Conservation (phyloP, 2,888 invertebrate genomes). For the Acleris holmiana region DNA sequence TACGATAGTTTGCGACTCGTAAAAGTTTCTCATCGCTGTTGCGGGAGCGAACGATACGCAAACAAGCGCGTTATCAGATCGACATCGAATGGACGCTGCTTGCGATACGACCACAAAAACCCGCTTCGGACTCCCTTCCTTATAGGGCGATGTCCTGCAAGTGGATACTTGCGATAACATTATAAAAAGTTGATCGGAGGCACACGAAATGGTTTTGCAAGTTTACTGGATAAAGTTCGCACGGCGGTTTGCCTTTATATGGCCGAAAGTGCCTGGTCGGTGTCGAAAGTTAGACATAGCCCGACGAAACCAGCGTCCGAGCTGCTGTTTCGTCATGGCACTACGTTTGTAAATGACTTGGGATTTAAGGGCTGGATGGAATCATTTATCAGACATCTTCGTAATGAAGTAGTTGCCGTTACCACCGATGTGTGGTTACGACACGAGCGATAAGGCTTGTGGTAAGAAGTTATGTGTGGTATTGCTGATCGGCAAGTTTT, state of each 20-base stretch:
- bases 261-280: slow-evolving; percentile 52
- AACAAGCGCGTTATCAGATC: slow-evolving; percentile 70
- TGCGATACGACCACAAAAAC: slow-evolving; percentile 66
- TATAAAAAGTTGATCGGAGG: slow-evolving; percentile 74
- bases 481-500: slow-evolving; percentile 70
- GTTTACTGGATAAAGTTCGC: slow-evolving; percentile 69
- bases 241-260: slow-evolving; percentile 64
- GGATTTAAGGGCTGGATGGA: slow-evolving; percentile 59
- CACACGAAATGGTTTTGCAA: slow-evolving; percentile 73
- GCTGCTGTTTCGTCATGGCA: slow-evolving; percentile 55
- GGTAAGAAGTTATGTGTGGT: slow-evolving; percentile 60
- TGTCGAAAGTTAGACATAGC: slow-evolving; percentile 67
- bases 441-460: slow-evolving; percentile 60
- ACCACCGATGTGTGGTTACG: slow-evolving; percentile 64
- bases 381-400: slow-evolving; percentile 59
- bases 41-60: slow-evolving; percentile 58
- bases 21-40: slow-evolving; percentile 24
- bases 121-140: slow-evolving; percentile 60
- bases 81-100: slow-evolving; percentile 68
- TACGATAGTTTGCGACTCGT: slow-evolving; percentile 30
- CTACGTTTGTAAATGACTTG: slow-evolving; percentile 51
- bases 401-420: slow-evolving; percentile 67
- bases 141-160: slow-evolving; percentile 70
- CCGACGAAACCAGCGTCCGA: slow-evolving; percentile 55
- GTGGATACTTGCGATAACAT: slow-evolving; percentile 69